phyloP scores from a whole-genome alignment of 2,797 vertebrate genomes.

The Pseudocheirus occidentalis region DNA sequence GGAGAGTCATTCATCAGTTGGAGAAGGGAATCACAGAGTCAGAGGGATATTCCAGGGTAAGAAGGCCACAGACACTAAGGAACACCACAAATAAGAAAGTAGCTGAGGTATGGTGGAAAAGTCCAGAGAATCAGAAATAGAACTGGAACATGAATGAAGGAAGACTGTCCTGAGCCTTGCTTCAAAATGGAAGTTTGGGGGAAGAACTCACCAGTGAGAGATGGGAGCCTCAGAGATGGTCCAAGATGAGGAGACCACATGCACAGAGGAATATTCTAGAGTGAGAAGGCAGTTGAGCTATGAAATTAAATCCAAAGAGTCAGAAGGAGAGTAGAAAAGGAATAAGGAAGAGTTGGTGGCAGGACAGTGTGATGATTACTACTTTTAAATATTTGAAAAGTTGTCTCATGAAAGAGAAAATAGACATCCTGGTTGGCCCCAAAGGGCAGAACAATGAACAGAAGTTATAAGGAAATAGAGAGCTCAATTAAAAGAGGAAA shows the following conservation, averaged over 20 bases:
- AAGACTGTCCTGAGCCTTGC: background rate
- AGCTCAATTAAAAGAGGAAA: background rate
- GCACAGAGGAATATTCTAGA: background rate
- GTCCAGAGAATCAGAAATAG: background rate
- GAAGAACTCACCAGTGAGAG: background rate
- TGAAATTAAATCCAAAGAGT: background rate
- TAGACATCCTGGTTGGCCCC: background rate
- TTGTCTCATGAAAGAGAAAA: background rate
- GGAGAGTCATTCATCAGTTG: background rate
- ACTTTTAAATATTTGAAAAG: background rate
- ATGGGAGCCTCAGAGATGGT: background rate
- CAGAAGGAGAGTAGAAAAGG: background rate
- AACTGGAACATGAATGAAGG: background rate
- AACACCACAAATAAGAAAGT: background rate
- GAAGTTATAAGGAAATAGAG: background rate
- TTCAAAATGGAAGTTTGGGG: background rate
- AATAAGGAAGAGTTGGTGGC: background rate
- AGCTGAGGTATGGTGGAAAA: background rate
- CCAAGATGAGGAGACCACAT: background rate
- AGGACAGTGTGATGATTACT: background rate
- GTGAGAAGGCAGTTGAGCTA: background rate
- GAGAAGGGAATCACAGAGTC: background rate
- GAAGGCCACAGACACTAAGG: background rate
- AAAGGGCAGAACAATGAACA: background rate
- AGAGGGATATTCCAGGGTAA: background rate